These are phyloP conservation scores for Byasa hedistus DNA, from an alignment of 2,888 invertebrate genomes.

Conservation along the genomic window DNA sequence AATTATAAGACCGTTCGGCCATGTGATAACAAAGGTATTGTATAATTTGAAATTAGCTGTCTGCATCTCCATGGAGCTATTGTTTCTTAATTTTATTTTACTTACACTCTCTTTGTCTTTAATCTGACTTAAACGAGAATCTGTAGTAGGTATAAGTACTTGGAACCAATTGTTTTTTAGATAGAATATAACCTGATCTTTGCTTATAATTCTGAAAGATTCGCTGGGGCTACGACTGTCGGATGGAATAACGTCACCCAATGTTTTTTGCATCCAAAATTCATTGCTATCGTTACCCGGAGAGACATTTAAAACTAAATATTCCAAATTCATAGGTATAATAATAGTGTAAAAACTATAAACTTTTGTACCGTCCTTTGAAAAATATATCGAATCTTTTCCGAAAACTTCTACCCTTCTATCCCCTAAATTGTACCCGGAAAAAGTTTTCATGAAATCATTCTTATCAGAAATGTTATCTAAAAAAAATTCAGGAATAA, in stretches of 20 bases:
- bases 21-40: slow-evolving; percentile 60
- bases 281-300: slow-evolving; percentile 60
- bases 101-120: slow-evolving; percentile 38
- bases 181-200: slow-evolving; percentile 60
- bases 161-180: slow-evolving; percentile 56
- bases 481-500: slow-evolving; percentile 30
- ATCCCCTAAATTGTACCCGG: slow-evolving; percentile 65
- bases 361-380: slow-evolving; percentile 64
- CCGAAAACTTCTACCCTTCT: slow-evolving; percentile 71
- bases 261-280: slow-evolving; percentile 64
- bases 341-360: slow-evolving; percentile 55
- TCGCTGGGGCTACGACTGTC: slow-evolving; percentile 51
- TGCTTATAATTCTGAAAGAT: slow-evolving; percentile 62
- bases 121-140: slow-evolving; percentile 32
- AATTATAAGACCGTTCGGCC: slow-evolving; percentile 70
- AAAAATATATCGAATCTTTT: slow-evolving; percentile 62
- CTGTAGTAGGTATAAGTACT: slow-evolving; percentile 36
- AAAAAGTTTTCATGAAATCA: slow-evolving; percentile 39
- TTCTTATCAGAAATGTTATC: slow-evolving; percentile 30
- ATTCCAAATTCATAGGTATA: slow-evolving; percentile 65
- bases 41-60: slow-evolving; percentile 47
- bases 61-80: slow-evolving; percentile 32
- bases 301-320: slow-evolving; percentile 53
- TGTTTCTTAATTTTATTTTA: slow-evolving; percentile 35
- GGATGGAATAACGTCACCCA: slow-evolving; percentile 48